These are phyloP conservation scores for Conomelus anceps DNA, from an alignment of 2,888 invertebrate species.

Conservation along the genomic window DNA sequence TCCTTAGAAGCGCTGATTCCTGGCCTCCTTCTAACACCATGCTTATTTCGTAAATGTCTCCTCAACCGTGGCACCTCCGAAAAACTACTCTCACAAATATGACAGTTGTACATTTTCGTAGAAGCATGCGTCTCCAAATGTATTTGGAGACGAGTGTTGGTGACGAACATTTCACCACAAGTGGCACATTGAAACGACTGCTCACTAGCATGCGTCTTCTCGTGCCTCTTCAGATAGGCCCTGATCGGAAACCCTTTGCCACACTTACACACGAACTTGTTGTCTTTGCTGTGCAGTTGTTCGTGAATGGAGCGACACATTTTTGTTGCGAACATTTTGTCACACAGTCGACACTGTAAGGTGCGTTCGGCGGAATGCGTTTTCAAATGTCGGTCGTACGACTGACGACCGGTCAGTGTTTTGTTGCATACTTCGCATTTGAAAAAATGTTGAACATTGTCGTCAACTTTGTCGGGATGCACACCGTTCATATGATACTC, in stretches of 20 bases:
- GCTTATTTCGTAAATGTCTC: not conserved
- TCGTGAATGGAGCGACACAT: not conserved
- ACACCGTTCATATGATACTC: not conserved
- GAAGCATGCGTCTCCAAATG: not conserved
- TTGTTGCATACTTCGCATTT: not conserved
- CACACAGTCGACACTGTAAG: not conserved
- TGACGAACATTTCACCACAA: not conserved
- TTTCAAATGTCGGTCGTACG: not conserved
- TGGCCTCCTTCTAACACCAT: not conserved
- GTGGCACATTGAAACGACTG: not conserved
- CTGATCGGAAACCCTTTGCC: not conserved
- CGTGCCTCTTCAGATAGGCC: not conserved
- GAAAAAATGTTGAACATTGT: not conserved
- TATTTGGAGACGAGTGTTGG: not conserved
- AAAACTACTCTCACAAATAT: not conserved
- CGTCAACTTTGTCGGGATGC: not conserved
- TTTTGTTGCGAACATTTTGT: not conserved
- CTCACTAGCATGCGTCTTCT: not conserved
- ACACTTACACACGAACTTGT: not conserved
- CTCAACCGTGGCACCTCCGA: not conserved
- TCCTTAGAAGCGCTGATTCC: too few species aligned
- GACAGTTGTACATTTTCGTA: not conserved
- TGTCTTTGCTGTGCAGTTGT: not conserved
- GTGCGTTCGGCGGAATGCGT: not conserved
- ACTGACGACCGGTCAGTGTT: not conserved